Base-by-base conservation (phyloP, 2,888 invertebrate species). In the Cynaeus angustus region DNA sequence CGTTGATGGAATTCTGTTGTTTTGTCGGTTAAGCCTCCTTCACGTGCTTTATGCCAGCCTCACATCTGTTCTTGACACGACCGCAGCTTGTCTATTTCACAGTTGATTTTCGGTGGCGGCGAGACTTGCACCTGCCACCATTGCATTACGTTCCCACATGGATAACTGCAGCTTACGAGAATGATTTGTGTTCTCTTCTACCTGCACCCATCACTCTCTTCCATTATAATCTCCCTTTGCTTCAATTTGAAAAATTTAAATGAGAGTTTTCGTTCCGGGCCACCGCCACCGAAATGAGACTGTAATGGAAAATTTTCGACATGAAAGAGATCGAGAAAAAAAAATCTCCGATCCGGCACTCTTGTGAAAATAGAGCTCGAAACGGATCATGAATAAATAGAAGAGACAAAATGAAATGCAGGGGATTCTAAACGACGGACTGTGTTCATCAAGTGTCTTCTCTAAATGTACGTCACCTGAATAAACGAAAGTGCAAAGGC, bases 381-480 rank as follows among this genome's bases (percentile, higher is more conserved):
- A 59, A 45, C 21, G 33, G 33, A 46, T 59, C 59, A 33, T 59
- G 59, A 59, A 59, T 59, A 59, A 59, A 59, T 59, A 59, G 26
- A 14, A 30, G 59, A 46, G 30, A 59, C 43, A 28, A 28, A 59
- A 56, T 41, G 56, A 28, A 56, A 43, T 41, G 26, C 38, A 43
- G n/a, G 5, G 28, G 41, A 55, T 55, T 55, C 37, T 55, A 56
- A 38, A 21, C 37, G 50, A 56, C 56, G 21, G 28, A 43, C 12
- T 13, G 56, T 46, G 61, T 48, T 61, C 46, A 61, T 61, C 61
- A 61, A 61, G 37, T 46, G 46, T 37, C 61, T n/a, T 61, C 30
- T 58, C 61, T 48, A 46, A 61, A 61, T 61, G 37, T 45, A 61
- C 61, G 9, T 33, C 61, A 61, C 61, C 61, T 61, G 61, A 48